These are phyloP conservation scores for Climacteris rufus DNA, from an alignment of 2,113 vertebrate genomes.

Conservation along the genomic window DNA sequence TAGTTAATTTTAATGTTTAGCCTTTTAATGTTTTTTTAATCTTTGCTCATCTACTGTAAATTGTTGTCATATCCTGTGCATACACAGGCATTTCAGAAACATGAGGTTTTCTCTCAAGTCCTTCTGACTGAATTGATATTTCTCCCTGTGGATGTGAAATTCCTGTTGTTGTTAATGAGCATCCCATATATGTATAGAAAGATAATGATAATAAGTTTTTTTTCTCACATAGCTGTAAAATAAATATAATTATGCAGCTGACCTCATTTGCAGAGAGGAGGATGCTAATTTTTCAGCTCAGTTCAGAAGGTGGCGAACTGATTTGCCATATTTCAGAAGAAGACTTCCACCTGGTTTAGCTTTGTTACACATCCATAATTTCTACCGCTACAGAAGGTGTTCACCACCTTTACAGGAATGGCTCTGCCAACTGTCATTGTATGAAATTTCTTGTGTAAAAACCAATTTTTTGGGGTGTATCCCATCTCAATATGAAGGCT, in stretches of 20 bases:
- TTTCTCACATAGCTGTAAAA: neutral
- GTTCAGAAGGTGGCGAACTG: neutral
- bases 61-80: neutral
- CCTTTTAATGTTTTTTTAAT: neutral
- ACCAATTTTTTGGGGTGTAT: no score
- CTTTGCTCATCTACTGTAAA: neutral
- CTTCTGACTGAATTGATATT: neutral
- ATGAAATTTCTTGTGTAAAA: neutral
- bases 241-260: neutral
- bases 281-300: neutral
- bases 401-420: neutral
- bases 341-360: neutral
- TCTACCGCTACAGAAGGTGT: neutral
- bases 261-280: neutral
- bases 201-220: neutral
- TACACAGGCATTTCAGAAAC: neutral
- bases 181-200: neutral
- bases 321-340: neutral
- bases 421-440: neutral
- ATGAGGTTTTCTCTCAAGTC: neutral
- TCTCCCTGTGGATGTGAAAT: neutral
- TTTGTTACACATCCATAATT: neutral
- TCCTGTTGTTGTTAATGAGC: neutral
- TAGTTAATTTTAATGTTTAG: neutral
- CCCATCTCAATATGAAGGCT: neutral